A percentile compares a stretch with the other conserved stretches of the same genome.
These are phyloP conservation scores for Mesochorus sp. DNA, from an alignment of 2,888 invertebrate genomes.

Conservation along the genomic window DNA sequence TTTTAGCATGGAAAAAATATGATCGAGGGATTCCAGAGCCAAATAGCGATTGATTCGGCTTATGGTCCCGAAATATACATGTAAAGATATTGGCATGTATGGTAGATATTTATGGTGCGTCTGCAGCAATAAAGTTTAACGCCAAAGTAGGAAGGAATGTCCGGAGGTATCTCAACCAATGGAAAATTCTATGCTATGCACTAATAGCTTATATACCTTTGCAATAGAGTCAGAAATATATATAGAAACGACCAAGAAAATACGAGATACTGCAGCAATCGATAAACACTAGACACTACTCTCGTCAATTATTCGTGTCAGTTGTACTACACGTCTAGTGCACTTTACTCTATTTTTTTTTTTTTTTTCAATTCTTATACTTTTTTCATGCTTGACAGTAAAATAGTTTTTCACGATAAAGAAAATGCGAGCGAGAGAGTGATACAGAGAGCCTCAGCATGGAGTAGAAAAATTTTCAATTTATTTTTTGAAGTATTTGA, in stretches of 20 bases:
- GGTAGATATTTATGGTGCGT: neutral
- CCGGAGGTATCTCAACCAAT: constrained; percentile 4
- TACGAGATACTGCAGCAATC: constrained; percentile 45
- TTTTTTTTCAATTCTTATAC: neutral
- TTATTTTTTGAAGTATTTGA: no score
- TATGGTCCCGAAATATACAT: no score
- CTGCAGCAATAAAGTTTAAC: constrained; percentile 15
- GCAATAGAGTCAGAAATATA: constrained; percentile 15
- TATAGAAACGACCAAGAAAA: constrained; percentile 1
- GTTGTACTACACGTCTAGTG: constrained; percentile 22
- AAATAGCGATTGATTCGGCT: no score
- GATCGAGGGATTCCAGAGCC: no score
- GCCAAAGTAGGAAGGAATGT: constrained; percentile 11
- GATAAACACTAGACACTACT: constrained; percentile 46
- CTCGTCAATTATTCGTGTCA: constrained; percentile 51
- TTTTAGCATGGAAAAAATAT: no score
- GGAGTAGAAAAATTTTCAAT: no score
- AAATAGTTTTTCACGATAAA: constrained; percentile 8
- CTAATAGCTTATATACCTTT: constrained; percentile 8
- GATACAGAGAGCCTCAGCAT: no score
- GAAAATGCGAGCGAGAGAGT: no score
- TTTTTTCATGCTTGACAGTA: neutral
- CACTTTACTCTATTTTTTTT: constrained; percentile 8
- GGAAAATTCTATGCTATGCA: constrained; percentile 1
- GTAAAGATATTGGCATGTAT: no score